A percentile compares a stretch with the other conserved stretches of the same genome.
Evolutionary conservation across 2,113 vertebrate species (phyloP).

Genomic region (Ondatra zibethicus): DNA sequence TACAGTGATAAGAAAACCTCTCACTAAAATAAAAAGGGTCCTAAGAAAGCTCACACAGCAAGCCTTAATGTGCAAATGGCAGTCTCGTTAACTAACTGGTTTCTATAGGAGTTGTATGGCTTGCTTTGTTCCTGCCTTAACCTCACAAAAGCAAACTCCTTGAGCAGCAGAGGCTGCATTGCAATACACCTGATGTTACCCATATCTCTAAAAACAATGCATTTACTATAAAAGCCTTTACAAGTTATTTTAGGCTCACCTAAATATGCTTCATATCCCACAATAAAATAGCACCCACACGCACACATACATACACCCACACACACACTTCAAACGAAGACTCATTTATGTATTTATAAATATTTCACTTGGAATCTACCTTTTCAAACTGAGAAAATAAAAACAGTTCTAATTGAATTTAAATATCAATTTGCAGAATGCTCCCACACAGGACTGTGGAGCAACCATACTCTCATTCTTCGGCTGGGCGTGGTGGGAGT

Average conservation of each 20-base stretch:
- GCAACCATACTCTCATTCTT: neutral
- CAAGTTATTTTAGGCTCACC: neutral
- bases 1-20: neutral
- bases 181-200: neutral
- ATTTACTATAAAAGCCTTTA: neutral
- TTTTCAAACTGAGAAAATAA: conserved; percentile 15
- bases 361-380: conserved; percentile 28
- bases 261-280: neutral
- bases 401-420: neutral
- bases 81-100: neutral
- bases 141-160: neutral
- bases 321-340: neutral
- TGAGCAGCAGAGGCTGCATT: neutral
- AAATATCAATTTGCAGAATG: neutral
- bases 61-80: neutral
- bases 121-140: neutral
- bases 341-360: neutral
- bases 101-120: neutral
- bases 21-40: neutral
- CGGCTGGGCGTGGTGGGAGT: neutral
- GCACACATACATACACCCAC: no score
- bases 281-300: neutral
- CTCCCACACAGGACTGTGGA: neutral
- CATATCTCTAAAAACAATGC: neutral
- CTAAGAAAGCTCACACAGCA: neutral